Conservation (phyloP, 2,113 vertebrate genomes). For the Raphicerus campestris region DNA sequence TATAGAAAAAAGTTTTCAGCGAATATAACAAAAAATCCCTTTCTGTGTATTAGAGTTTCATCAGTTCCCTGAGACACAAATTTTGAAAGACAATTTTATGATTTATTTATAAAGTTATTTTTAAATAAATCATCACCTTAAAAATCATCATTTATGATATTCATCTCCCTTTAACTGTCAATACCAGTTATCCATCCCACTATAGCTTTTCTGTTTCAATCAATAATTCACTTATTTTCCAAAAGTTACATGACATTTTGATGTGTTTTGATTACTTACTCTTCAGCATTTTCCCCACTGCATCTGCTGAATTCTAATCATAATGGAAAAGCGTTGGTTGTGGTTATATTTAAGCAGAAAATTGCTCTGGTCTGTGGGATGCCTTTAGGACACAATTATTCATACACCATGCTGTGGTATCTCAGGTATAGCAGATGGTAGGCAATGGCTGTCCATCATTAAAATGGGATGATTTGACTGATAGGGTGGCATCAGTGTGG, state of each 20-base stretch:
- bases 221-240: slow-evolving; percentile 5
- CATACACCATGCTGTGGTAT: not conserved
- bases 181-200: not conserved
- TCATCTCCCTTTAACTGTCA: not conserved
- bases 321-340: not conserved
- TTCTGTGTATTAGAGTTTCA: not conserved
- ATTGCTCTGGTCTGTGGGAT: not conserved
- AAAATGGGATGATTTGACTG: not conserved
- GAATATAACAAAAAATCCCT: not conserved
- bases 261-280: not conserved
- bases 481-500: too few species aligned
- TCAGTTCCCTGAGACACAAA: not conserved
- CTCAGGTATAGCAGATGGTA: not conserved
- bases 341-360: not conserved
- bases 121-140: slow-evolving; percentile 2
- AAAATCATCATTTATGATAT: not conserved
- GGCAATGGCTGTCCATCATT: not conserved
- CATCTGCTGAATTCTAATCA: slow-evolving; percentile 3
- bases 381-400: not conserved
- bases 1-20: not conserved
- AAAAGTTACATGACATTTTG: not conserved
- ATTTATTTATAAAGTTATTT: not conserved
- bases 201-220: not conserved
- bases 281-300: not conserved
- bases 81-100: not conserved